A percentile compares a stretch with the other conserved stretches of the same genome.
Conservation (phyloP, 2,888 invertebrate species). For the Leptopilina myrica region DNA sequence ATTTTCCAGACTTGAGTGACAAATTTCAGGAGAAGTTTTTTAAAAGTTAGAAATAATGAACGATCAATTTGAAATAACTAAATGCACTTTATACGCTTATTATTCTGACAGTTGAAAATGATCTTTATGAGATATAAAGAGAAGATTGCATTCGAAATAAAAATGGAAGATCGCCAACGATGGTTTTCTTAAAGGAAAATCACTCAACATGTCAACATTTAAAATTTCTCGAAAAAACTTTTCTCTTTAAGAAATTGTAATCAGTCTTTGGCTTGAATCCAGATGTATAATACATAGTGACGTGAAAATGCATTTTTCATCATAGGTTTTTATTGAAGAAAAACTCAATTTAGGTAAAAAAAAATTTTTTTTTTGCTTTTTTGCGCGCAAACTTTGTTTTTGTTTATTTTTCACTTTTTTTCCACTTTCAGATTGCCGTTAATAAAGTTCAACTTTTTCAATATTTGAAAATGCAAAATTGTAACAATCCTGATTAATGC, state of each 20-base stretch:
- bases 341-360: background rate
- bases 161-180: background rate
- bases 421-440: background rate
- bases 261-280: slow-evolving; percentile 1
- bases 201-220: slow-evolving; percentile 4
- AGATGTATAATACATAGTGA: background rate
- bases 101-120: slow-evolving; percentile 9
- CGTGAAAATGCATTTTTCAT: slow-evolving; percentile 7
- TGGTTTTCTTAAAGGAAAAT: slow-evolving; percentile 7
- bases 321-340: background rate
- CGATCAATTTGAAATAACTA: background rate
- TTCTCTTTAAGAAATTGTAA: background rate
- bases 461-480: background rate
- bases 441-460: background rate
- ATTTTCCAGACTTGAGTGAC: too few relatives aligned
- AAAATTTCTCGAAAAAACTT: background rate
- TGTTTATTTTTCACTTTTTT: background rate
- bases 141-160: background rate
- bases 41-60: background rate
- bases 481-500: slow-evolving; percentile 7
- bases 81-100: background rate
- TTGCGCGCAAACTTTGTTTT: background rate
- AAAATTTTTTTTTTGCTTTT: too few relatives aligned
- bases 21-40: background rate
- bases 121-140: background rate